phyloP scores from a whole-genome alignment of 2,113 vertebrate species.

The Steatornis caripensis region DNA sequence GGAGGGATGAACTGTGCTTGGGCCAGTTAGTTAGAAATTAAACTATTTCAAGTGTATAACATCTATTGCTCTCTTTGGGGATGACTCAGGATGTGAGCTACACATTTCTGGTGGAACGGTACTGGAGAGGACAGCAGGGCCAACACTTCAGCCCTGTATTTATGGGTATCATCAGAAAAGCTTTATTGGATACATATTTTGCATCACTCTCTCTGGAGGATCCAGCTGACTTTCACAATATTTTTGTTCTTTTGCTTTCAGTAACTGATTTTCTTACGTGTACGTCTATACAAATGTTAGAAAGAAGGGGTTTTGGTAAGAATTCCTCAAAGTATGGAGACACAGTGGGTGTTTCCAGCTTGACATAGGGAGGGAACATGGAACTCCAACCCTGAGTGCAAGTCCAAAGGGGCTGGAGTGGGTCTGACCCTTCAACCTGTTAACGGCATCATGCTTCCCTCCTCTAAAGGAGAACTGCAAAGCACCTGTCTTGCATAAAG shows the following conservation, averaged over 20 bases:
- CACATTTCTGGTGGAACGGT: conserved; percentile 8
- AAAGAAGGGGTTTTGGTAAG: background rate
- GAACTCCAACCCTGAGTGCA: background rate
- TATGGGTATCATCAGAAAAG: conserved; percentile 36
- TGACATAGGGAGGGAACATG: background rate
- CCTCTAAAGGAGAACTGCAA: background rate
- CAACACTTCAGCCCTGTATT: conserved; percentile 43
- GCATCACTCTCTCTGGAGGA: background rate
- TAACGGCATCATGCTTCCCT: background rate
- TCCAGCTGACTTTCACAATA: background rate
- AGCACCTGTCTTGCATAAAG: background rate
- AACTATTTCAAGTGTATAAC: conserved; percentile 45
- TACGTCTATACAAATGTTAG: background rate
- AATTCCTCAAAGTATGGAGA: background rate
- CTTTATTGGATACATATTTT: conserved; percentile 60
- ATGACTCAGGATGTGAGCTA: conserved; percentile 26
- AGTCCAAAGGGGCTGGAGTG: background rate
- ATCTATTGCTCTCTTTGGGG: conserved; percentile 55
- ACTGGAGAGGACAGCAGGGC: conserved; percentile 13
- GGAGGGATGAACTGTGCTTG: background rate
- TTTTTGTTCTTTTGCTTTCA: background rate
- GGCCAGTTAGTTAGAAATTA: conserved; percentile 28
- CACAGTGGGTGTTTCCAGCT: background rate
- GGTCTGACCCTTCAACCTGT: background rate
- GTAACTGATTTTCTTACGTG: background rate